phyloP scores from a whole-genome alignment of 2,888 invertebrate genomes.

The Platypus cylindrus region DNA sequence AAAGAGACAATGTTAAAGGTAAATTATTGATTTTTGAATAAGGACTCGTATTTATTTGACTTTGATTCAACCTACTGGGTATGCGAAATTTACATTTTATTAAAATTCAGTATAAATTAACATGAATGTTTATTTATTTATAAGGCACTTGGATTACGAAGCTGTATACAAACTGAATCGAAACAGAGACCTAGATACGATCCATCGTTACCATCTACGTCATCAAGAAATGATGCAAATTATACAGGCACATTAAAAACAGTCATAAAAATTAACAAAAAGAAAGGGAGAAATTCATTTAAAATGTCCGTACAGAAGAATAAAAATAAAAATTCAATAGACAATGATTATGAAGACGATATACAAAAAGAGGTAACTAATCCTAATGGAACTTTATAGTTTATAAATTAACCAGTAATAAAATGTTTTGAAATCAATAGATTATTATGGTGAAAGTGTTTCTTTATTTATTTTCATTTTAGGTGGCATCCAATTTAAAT shows the following conservation, averaged over 20 bases:
- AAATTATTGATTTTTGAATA: slow-evolving; percentile 3
- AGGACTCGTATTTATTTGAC: background rate
- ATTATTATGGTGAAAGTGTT: no score
- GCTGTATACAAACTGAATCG: slow-evolving; percentile 58
- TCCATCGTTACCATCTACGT: slow-evolving; percentile 18
- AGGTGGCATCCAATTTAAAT: slow-evolving; percentile 23
- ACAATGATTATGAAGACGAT: slow-evolving; percentile 39
- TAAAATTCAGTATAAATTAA: no score
- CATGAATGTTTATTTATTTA: no score
- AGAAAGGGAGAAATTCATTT: slow-evolving; percentile 55
- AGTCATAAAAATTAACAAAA: slow-evolving; percentile 66
- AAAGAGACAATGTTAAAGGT: slow-evolving; percentile 57
- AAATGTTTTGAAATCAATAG: no score
- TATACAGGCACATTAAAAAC: slow-evolving; percentile 76
- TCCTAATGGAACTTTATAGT: no score
- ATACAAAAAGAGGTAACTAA: no score
- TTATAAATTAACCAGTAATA: no score
- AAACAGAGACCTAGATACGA: slow-evolving; percentile 29
- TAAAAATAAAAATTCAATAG: slow-evolving; percentile 33
- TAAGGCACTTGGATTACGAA: slow-evolving; percentile 58
- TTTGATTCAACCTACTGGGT: background rate
- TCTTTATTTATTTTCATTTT: slow-evolving; percentile 8
- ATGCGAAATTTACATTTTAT: slow-evolving; percentile 1
- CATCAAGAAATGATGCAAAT: slow-evolving; percentile 24
- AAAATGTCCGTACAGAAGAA: slow-evolving; percentile 70